Base-by-base conservation (phyloP, 2,113 vertebrate species). In the Telmatochromis sp. region DNA sequence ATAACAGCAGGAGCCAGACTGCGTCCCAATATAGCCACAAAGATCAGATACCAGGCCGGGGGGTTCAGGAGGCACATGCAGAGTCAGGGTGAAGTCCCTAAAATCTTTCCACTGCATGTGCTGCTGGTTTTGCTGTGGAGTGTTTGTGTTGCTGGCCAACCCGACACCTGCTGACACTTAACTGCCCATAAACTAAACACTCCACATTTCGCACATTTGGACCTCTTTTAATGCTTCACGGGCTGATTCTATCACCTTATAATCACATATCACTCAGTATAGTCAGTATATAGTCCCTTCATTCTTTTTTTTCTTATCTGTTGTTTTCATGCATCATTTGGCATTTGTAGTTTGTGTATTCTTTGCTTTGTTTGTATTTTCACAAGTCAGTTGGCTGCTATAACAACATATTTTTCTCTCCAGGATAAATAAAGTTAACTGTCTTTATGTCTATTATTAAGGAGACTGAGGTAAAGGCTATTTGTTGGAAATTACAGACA, bases 21-120 rank as follows among this genome's bases (percentile, higher is more conserved):
- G 51, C 21, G 15, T 91, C 90, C 86, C 82, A 90, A 95, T 95
- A 92, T 95, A 95, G 91, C 83, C 85, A 33, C 81, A 42, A 79
- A 93, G 91, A 95, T 95, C 92, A 94, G 86, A 94, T 95, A 91
- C 81, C 92, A 90, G 90, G 87, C 31, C 23, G 31, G 6, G 19
- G 90, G 84, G 92, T 94, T 90, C 89, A 93, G 87, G 53, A 86
- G 90, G 89, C 82, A 87, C 60, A 81, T 26, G 84, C 75, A 47
- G 87, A 86, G 80, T 85, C 86, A 85, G 78, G 57, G 40, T 83
- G 83, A 88, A 87, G 88, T 82, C 87, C 84, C n/a, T 88, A 3
- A 89, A 88, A 84, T 86, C 63, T 87, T 82, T 93, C 82, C 87
- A 87, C 85, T 83, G 73, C 14, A 55, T 91, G 89, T 35, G 82